These are phyloP conservation scores for Euura lappo DNA, from an alignment of 1,140 invertebrate species.

Conservation along the genomic window DNA sequence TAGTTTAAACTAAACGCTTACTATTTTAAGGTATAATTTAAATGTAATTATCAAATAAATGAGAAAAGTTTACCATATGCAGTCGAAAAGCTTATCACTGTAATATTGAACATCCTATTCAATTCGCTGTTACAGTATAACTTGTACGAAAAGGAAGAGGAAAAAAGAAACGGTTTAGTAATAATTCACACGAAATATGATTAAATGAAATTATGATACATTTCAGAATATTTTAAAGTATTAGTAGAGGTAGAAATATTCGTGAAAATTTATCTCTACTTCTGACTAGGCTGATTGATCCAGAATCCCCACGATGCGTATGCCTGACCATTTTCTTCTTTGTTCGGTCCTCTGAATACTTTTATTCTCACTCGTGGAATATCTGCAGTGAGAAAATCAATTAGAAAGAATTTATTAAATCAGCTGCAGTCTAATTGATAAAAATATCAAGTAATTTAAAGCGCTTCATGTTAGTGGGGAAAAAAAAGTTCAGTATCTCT, in stretches of 20 bases:
- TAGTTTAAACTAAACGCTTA: background rate
- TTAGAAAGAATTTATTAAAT: slow-evolving; percentile 12
- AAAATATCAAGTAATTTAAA: background rate
- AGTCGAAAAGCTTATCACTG: too few relatives aligned
- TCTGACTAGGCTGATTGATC: slow-evolving; percentile 68
- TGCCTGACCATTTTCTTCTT: slow-evolving; percentile 63
- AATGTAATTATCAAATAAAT: background rate
- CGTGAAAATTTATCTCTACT: background rate
- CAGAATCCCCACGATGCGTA: slow-evolving; percentile 75
- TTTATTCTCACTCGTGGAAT: slow-evolving; percentile 73
- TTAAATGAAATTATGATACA: background rate
- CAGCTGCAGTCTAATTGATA: background rate
- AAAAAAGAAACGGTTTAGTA: too few relatives aligned
- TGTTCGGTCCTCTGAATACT: slow-evolving; percentile 71
- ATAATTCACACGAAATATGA: too few relatives aligned
- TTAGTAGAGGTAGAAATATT: background rate
- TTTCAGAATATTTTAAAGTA: background rate
- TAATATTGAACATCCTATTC: too few relatives aligned
- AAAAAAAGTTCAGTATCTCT: background rate
- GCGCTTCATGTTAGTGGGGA: background rate
- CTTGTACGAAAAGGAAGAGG: too few relatives aligned
- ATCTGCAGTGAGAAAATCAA: slow-evolving; percentile 30
- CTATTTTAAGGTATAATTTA: background rate
- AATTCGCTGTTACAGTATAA: too few relatives aligned
- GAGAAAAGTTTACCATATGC: too few relatives aligned